These are phyloP conservation scores for Plagiodera versicolora DNA, from an alignment of 2,888 invertebrate genomes.

Conservation along the genomic window DNA sequence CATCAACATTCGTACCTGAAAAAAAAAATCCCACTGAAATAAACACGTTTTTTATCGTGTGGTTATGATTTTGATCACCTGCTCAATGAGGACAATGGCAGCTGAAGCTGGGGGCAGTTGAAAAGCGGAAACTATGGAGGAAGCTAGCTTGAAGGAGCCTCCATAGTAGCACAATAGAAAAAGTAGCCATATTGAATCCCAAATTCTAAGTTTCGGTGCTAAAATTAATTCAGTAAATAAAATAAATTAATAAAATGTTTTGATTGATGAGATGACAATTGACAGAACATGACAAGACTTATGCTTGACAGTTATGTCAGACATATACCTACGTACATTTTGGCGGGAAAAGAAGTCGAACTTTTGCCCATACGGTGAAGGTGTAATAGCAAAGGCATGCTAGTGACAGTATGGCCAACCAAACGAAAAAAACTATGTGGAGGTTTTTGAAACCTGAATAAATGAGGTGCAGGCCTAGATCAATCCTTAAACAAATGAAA, in stretches of 20 bases:
- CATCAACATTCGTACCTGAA: conserved; percentile 78
- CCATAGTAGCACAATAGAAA: conserved; percentile 50
- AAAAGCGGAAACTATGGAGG: conserved; percentile 50
- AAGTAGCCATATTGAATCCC: conserved; percentile 52
- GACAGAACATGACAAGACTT: too few relatives aligned
- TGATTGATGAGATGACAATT: too few relatives aligned
- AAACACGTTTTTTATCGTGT: too few relatives aligned
- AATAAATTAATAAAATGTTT: too few relatives aligned
- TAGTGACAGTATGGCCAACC: conserved; percentile 58
- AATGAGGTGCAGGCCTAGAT: conserved; percentile 64
- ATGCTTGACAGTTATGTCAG: too few relatives aligned
- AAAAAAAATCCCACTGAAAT: too few relatives aligned
- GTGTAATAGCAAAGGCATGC: conserved; percentile 54
- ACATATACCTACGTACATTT: conserved; percentile 49
- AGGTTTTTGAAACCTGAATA: conserved; percentile 63
- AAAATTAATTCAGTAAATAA: conserved; percentile 33
- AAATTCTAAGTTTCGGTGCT: conserved; percentile 45
- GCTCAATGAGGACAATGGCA: conserved; percentile 61
- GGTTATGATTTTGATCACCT: too few relatives aligned
- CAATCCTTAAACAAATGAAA: conserved; percentile 51
- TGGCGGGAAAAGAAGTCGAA: conserved; percentile 42
- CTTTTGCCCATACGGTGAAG: conserved; percentile 58
- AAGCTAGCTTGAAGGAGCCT: conserved; percentile 52
- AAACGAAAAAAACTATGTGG: conserved; percentile 60
- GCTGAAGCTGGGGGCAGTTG: conserved; percentile 61